Evolutionary conservation across 2,113 vertebrate species (phyloP).

Genomic region (Notothenia rossii): DNA sequence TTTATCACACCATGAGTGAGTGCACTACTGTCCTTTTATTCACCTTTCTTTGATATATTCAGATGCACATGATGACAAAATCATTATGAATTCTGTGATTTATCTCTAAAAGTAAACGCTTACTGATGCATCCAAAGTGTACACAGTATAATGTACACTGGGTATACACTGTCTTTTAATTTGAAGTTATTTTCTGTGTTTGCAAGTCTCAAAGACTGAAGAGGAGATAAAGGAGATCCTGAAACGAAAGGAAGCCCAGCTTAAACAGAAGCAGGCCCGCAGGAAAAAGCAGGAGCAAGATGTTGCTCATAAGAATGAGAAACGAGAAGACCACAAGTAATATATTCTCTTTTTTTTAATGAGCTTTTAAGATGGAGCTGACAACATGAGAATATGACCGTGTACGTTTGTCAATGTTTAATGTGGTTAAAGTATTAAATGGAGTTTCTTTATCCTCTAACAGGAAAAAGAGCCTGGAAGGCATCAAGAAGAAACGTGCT

Average conservation of each 20-base stretch:
- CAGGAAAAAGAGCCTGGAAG: constrained; percentile 89
- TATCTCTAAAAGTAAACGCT: constrained; percentile 78
- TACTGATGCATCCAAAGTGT: constrained; percentile 65
- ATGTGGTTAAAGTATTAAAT: neutral
- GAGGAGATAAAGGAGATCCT: constrained; percentile 87
- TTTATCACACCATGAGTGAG: constrained; percentile 90
- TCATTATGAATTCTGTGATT: constrained; percentile 70
- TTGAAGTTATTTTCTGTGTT: neutral
- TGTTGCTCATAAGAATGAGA: constrained; percentile 82
- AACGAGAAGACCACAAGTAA: constrained; percentile 85
- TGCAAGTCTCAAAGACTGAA: constrained; percentile 87
- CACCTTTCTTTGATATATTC: neutral
- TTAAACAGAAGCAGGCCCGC: constrained; percentile 82
- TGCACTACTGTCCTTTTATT: neutral
- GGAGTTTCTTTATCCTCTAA: rapidly evolving
- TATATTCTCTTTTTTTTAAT: neutral
- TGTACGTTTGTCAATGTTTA: no score
- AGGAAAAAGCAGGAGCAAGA: constrained; percentile 87
- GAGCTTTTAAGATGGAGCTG: no score
- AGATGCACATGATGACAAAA: constrained; percentile 68
- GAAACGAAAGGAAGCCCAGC: constrained; percentile 84
- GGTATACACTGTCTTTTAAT: neutral
- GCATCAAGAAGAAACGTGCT: constrained; percentile 84
- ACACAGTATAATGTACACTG: rapidly evolving
- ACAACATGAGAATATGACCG: no score